Percentiles rank a stretch among this genome's conserved stretches.
Conservation (phyloP, 2,888 invertebrate species). For the Drosophila fungiperda region DNA sequence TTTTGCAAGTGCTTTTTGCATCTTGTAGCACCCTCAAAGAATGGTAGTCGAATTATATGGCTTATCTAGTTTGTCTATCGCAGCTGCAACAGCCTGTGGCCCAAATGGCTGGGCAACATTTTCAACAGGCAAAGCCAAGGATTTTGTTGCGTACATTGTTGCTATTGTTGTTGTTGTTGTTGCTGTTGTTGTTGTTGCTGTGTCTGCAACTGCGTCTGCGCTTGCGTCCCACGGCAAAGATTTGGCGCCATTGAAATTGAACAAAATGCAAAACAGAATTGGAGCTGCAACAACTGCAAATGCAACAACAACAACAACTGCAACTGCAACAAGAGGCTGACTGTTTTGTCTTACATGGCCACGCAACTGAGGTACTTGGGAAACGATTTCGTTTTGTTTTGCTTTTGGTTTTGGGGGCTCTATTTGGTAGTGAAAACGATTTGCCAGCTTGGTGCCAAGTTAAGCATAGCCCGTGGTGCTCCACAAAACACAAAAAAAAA, state of each 20-base stretch:
- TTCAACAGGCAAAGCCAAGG: constrained; percentile 62
- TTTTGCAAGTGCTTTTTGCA: constrained; percentile 7
- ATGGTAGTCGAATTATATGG: constrained; percentile 49
- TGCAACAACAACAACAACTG: constrained; percentile 35
- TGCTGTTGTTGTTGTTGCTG: not conserved
- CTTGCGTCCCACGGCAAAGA: constrained; percentile 68
- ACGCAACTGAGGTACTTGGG: constrained; percentile 32
- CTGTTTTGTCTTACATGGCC: constrained; percentile 53
- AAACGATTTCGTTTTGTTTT: constrained; percentile 35
- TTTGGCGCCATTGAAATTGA: constrained; percentile 76
- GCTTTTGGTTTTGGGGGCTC: constrained; percentile 52
- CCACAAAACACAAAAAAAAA: not conserved
- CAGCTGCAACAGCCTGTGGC: constrained; percentile 55
- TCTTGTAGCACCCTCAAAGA: constrained; percentile 26
- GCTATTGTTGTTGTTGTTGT: not conserved
- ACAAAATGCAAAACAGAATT: constrained; percentile 70
- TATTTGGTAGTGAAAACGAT: constrained; percentile 77
- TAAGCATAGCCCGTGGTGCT: constrained; percentile 71
- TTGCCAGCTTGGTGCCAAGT: constrained; percentile 77
- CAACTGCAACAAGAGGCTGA: constrained; percentile 25
- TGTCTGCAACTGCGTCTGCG: constrained; percentile 13
- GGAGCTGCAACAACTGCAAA: constrained; percentile 46
- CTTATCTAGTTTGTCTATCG: constrained; percentile 60
- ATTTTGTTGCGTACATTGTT: constrained; percentile 48
- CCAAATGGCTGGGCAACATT: constrained; percentile 59